phyloP scores from a whole-genome alignment of 2,797 vertebrate species.

The Thunnus albacares region DNA sequence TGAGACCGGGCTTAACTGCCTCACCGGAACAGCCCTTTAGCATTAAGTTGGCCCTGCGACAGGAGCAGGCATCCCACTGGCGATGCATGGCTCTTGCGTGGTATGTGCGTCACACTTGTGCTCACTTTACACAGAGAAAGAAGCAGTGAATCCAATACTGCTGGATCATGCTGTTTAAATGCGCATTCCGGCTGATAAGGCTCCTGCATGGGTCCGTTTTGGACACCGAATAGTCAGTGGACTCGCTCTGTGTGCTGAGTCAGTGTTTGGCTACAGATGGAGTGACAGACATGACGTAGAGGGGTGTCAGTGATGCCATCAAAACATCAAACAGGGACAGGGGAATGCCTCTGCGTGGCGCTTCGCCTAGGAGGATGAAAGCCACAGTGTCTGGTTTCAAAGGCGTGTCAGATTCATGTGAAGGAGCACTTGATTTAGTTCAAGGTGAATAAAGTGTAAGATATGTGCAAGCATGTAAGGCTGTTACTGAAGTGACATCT shows the following conservation, averaged over 20 bases:
- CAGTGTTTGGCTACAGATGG: conserved; percentile 69
- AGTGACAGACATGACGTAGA: conserved; percentile 64
- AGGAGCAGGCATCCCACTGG: conserved; percentile 60
- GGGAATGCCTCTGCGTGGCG: conserved; percentile 37
- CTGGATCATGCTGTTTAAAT: conserved; percentile 71
- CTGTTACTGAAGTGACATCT: conserved; percentile 2
- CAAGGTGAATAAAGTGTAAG: conserved; percentile 14
- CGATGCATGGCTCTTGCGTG: conserved; percentile 65
- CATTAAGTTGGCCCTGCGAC: conserved; percentile 57
- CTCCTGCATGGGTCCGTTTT: conserved; percentile 59
- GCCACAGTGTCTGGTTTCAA: conserved; percentile 47
- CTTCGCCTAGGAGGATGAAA: conserved; percentile 22
- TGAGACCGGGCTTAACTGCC: conserved; percentile 34
- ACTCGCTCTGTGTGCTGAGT: conserved; percentile 64
- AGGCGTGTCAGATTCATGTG: conserved; percentile 34
- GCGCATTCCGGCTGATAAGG: conserved; percentile 67
- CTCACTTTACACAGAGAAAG: conserved; percentile 77
- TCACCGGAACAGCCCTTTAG: conserved; percentile 55
- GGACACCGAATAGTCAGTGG: conserved; percentile 69
- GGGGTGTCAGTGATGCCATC: conserved; percentile 52
- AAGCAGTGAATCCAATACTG: conserved; percentile 72
- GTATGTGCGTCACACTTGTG: conserved; percentile 76
- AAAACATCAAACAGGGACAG: conserved; percentile 54
- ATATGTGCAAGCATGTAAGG: conserved; percentile 8
- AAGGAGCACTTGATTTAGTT: conserved; percentile 20